phyloP scores from a whole-genome alignment of 1,140 invertebrate genomes.

The Galleria mellonella region DNA sequence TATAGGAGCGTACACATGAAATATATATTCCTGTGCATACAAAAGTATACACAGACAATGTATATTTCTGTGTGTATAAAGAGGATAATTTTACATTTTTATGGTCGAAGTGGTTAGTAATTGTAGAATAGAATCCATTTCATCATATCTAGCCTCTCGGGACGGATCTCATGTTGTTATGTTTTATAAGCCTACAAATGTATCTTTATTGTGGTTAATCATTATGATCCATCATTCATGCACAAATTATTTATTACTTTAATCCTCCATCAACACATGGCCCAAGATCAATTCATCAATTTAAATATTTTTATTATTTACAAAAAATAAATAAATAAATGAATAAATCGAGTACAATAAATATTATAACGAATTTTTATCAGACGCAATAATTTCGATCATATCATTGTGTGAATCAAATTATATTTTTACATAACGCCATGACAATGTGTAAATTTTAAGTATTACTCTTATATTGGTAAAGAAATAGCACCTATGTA shows the following conservation, averaged over 20 bases:
- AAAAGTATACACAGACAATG: too few species aligned
- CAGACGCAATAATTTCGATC: conserved; percentile 7
- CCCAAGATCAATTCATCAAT: too few species aligned
- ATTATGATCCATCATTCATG: neutral
- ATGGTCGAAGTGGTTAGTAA: too few species aligned
- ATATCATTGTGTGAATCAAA: conserved; percentile 10
- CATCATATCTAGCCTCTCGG: too few species aligned
- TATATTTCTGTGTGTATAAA: too few species aligned
- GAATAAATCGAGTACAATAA: conserved; percentile 21
- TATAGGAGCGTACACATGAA: too few species aligned
- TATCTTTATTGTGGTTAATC: too few species aligned
- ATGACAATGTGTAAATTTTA: conserved; percentile 6
- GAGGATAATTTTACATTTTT: too few species aligned
- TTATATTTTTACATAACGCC: conserved; percentile 4
- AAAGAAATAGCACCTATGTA: conserved; percentile 13
- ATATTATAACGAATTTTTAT: conserved; percentile 11
- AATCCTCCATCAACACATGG: conserved; percentile 6
- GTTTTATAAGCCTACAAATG: neutral
- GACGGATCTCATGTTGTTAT: too few species aligned
- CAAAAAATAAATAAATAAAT: neutral
- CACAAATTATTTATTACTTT: conserved; percentile 3
- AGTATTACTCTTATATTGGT: neutral
- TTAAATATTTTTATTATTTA: too few species aligned
- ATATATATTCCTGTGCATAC: too few species aligned
- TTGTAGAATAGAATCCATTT: too few species aligned